Conservation (phyloP, 2,888 invertebrate species). For the Tillus elongatus region DNA sequence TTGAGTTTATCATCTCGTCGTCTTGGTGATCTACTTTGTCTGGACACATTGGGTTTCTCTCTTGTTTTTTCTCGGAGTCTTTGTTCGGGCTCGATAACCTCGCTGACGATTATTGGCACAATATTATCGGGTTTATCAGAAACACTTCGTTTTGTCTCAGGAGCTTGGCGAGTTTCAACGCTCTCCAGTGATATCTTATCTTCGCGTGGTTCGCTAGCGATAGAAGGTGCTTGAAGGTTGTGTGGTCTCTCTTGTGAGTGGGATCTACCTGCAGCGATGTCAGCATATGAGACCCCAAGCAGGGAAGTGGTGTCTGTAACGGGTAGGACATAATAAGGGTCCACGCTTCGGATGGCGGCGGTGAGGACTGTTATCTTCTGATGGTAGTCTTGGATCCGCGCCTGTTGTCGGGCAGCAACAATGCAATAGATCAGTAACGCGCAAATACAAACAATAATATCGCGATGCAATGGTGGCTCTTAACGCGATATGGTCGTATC, state of each 20-base stretch:
- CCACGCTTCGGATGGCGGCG: slow-evolving; percentile 63
- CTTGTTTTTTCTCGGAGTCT: slow-evolving; percentile 27
- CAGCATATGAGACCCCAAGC: slow-evolving; percentile 53
- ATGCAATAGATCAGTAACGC: slow-evolving; percentile 33
- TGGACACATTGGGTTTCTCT: slow-evolving; percentile 37
- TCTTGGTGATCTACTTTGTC: slow-evolving; percentile 47
- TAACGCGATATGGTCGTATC: slow-evolving; percentile 28
- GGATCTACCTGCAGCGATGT: slow-evolving; percentile 57
- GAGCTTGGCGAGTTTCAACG: slow-evolving; percentile 17
- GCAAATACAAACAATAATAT: slow-evolving; percentile 20
- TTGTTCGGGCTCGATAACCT: slow-evolving; percentile 14
- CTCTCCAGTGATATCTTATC: slow-evolving; percentile 16
- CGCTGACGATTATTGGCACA: slow-evolving; percentile 17
- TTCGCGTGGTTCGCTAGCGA: neutral
- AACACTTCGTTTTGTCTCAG: slow-evolving; percentile 22
- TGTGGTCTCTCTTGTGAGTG: slow-evolving; percentile 28
- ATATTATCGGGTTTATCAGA: slow-evolving; percentile 13
- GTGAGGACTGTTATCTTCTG: slow-evolving; percentile 64
- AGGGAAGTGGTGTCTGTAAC: slow-evolving; percentile 44
- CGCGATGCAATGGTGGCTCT: slow-evolving; percentile 39
- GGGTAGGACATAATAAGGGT: slow-evolving; percentile 58
- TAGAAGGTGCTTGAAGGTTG: slow-evolving; percentile 2
- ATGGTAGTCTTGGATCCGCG: slow-evolving; percentile 51
- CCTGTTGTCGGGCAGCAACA: slow-evolving; percentile 25
- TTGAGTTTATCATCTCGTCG: slow-evolving; percentile 35